Evolutionary conservation across 1,140 invertebrate genomes (phyloP), one percentile per base, ranked within the genome.

Genomic region (Mylabris phalerata): DNA sequence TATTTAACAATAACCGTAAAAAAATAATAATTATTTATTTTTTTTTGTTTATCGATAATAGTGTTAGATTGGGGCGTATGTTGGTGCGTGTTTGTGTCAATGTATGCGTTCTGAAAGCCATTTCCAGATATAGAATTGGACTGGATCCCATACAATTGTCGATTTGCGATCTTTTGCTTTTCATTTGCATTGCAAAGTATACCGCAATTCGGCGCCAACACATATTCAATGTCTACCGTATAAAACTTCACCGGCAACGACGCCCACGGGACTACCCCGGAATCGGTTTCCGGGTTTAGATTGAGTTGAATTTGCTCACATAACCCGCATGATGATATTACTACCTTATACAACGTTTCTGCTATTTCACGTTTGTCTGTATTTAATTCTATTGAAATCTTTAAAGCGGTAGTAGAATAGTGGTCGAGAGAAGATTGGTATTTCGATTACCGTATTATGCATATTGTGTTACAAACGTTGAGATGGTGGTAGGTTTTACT

Each of bases 281-380:
- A 72, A 72, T 72, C 70, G 70, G 69, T 72, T 72, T 72, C 69
- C 70, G 66, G 70, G 70, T 72, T 72, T 72, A 68, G 70, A 72
- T 72, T 72, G 69, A 72, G 69, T 32, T 69, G 67, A 72, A 72
- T 70, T 72, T 70, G 61, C 67, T 66, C 63, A 60, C 65, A 65
- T 61, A 32, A 32, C 59, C 64, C 57, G 62, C 64, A 65, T 60
- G 60, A 67, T 62, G 60, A 62, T 66, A 67, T 65, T 68, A 67
- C 65, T 32, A 32, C 32, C 32, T 63, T 67, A 67, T 68, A 67
- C 63, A 62, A 59, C 52, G 58, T 64, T 59, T 63, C 65, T 59
- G 7, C 32, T 32, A 32, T 32, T 5, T 32, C 7, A 4, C 32
- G 32, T 32, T 19, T 32, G 32, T 32, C 32, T 32, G 32, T 63